phyloP scores from a whole-genome alignment of 2,888 invertebrate species.

The Galerucella nymphaeae region DNA sequence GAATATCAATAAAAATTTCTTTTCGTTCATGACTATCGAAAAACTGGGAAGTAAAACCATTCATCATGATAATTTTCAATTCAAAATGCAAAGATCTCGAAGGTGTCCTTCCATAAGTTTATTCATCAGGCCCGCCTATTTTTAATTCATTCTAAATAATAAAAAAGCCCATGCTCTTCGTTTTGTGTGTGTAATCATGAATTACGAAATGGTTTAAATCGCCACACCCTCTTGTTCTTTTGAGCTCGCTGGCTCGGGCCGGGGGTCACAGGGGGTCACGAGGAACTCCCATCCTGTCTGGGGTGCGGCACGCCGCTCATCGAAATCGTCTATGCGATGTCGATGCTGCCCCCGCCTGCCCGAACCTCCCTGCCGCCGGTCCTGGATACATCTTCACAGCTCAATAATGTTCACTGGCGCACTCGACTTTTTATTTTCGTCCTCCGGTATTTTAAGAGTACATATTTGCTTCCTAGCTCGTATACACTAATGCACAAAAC shows the following conservation, averaged over 20 bases:
- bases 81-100: constrained; percentile 33
- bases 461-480: no score
- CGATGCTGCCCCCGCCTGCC: constrained; percentile 40
- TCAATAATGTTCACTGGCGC: constrained; percentile 50
- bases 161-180: constrained; percentile 44
- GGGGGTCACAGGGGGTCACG: constrained; percentile 59
- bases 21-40: constrained; percentile 30
- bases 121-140: constrained; percentile 47
- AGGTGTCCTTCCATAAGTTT: constrained; percentile 42
- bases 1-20: constrained; percentile 4
- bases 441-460: not conserved
- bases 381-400: constrained; percentile 56
- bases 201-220: constrained; percentile 58
- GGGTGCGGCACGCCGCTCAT: constrained; percentile 58
- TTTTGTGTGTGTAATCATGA: constrained; percentile 53
- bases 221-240: constrained; percentile 58
- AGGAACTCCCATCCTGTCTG: constrained; percentile 65
- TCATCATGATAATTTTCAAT: constrained; percentile 36
- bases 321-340: constrained; percentile 31
- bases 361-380: constrained; percentile 44
- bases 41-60: constrained; percentile 34
- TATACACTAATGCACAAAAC: no score
- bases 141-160: constrained; percentile 48
- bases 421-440: not conserved
- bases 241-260: constrained; percentile 52